phyloP scores from a whole-genome alignment of 2,113 vertebrate genomes.

The Sinocyclocheilus anophthalmus region DNA sequence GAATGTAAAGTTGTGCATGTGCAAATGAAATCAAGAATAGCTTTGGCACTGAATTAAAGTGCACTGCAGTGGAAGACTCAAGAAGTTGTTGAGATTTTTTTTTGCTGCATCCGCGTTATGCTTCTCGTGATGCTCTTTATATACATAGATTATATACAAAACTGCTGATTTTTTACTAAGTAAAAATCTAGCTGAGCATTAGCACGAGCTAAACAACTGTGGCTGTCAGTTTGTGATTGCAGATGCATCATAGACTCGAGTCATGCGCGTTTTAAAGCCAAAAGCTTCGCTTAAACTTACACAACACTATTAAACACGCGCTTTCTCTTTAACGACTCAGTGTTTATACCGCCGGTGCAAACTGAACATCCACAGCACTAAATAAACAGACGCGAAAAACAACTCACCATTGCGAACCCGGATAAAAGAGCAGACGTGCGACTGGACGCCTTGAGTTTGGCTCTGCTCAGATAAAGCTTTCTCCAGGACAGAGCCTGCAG shows the following conservation, averaged over 20 bases:
- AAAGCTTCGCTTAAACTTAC: neutral
- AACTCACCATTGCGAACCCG: conserved; percentile 96
- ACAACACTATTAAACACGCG: neutral
- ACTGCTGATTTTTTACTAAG: no score
- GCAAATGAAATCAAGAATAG: neutral
- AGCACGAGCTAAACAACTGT: conserved; percentile 19
- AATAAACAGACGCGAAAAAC: neutral
- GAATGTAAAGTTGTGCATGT: neutral
- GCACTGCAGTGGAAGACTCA: neutral
- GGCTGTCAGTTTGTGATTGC: conserved; percentile 16
- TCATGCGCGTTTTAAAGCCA: neutral
- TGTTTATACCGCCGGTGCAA: neutral
- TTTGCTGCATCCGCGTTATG: neutral
- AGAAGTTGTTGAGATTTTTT: neutral
- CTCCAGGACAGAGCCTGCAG: conserved; percentile 97
- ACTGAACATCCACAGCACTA: neutral
- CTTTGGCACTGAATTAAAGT: neutral
- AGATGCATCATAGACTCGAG: neutral
- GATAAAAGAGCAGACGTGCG: conserved; percentile 94
- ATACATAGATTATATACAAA: no score
- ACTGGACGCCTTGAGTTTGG: conserved; percentile 95
- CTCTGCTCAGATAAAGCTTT: conserved; percentile 94
- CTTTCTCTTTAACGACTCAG: neutral
- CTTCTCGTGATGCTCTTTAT: neutral
- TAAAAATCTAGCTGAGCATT: neutral